Percentiles rank a stretch among this genome's conserved stretches.
phyloP scores from a whole-genome alignment of 2,113 vertebrate genomes.

The Oreochromis aureus region DNA sequence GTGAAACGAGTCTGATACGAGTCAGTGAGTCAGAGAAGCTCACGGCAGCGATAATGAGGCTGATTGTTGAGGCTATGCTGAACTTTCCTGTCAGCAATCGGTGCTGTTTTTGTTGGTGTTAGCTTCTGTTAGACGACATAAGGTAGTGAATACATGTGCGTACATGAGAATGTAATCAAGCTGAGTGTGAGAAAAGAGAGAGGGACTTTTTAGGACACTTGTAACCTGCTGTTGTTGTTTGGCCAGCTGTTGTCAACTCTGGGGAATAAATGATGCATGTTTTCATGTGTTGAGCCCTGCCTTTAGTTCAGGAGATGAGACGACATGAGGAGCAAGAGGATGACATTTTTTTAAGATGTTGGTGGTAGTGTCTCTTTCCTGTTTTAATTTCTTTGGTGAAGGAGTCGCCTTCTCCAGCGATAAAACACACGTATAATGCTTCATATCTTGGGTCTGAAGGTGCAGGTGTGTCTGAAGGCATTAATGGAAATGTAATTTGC shows the following conservation, averaged over 20 bases:
- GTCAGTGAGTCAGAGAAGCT: neutral
- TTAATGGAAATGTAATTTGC: too few species aligned
- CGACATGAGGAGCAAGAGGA: neutral
- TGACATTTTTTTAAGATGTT: neutral
- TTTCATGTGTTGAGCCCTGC: neutral
- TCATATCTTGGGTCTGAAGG: too few species aligned
- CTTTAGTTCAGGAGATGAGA: neutral
- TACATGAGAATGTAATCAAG: neutral
- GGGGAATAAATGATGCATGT: neutral
- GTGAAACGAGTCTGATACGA: neutral
- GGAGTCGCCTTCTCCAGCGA: too few species aligned
- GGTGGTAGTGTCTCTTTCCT: neutral
- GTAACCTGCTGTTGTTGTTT: neutral
- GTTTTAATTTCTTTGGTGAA: neutral
- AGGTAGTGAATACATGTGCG: accelerated
- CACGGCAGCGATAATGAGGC: neutral
- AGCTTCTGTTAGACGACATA: neutral
- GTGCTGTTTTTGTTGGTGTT: neutral
- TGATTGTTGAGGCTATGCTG: neutral
- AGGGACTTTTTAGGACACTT: neutral
- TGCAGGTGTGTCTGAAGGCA: too few species aligned
- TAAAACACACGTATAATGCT: too few species aligned
- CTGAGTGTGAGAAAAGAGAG: neutral
- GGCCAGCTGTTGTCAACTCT: neutral
- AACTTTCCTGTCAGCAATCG: neutral